These are phyloP conservation scores for Caenorhabditis sinica DNA, from an alignment of 2,888 invertebrate genomes.

Conservation along the genomic window DNA sequence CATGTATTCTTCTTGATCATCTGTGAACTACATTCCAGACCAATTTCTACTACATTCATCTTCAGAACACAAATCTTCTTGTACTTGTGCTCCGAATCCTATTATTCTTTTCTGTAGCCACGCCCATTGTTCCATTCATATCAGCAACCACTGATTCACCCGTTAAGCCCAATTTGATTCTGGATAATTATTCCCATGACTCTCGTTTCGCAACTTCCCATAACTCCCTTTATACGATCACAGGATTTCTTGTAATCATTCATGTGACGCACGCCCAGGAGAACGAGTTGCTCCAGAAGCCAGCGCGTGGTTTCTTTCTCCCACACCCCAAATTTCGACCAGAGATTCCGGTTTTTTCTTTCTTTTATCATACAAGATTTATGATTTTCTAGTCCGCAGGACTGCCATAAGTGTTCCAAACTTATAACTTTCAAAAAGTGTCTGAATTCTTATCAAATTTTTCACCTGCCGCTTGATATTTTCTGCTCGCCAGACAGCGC, in stretches of 20 bases:
- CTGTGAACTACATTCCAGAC: slow-evolving; percentile 30
- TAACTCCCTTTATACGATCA: slow-evolving; percentile 18
- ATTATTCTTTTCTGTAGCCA: slow-evolving; percentile 2
- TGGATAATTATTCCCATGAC: slow-evolving; percentile 16
- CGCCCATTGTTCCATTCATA: slow-evolving; percentile 16
- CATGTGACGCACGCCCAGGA: slow-evolving; percentile 13
- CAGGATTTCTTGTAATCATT: slow-evolving; percentile 12
- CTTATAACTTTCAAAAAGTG: too few species aligned
- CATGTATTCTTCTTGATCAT: slow-evolving; percentile 20
- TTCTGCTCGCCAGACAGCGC: not conserved
- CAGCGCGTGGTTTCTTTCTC: slow-evolving; percentile 33
- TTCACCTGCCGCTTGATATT: slow-evolving; percentile 8
- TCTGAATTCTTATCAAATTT: not conserved
- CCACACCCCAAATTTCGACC: slow-evolving; percentile 27
- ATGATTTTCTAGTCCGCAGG: not conserved
- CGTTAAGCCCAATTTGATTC: not conserved
- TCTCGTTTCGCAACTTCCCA: slow-evolving; percentile 20
- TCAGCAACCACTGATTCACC: slow-evolving; percentile 8
- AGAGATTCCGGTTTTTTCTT: slow-evolving; percentile 14
- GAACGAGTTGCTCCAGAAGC: slow-evolving; percentile 17
- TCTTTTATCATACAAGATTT: not conserved
- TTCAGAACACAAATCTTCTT: slow-evolving; percentile 34
- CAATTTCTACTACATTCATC: slow-evolving; percentile 40
- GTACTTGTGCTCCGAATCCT: slow-evolving; percentile 17
- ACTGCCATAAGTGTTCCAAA: too few species aligned